Percentiles rank a stretch among this genome's conserved stretches.
These are phyloP conservation scores for Bagarius yarrelli DNA, from an alignment of 2,113 vertebrate species.

Conservation along the genomic window DNA sequence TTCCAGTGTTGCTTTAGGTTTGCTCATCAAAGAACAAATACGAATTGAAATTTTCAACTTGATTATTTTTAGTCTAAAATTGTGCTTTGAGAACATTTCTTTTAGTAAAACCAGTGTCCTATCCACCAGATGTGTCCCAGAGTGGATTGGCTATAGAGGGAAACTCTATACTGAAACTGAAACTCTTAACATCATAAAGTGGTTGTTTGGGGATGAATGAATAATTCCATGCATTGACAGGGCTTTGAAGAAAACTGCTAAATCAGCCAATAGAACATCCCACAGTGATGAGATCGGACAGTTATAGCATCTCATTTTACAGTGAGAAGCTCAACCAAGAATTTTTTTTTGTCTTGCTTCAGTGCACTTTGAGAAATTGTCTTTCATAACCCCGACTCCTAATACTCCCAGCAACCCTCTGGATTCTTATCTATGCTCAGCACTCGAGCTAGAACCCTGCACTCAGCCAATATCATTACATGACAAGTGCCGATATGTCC, in stretches of 20 bases:
- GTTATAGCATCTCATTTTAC: not conserved
- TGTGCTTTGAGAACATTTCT: no score
- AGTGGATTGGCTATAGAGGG: no score
- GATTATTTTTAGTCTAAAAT: no score
- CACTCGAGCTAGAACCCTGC: constrained; percentile 45
- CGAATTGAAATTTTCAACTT: no score
- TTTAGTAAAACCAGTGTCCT: no score
- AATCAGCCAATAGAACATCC: not conserved
- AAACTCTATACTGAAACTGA: no score
- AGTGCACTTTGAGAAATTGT: constrained; percentile 38
- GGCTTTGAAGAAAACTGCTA: not conserved
- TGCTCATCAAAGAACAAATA: no score
- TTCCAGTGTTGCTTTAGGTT: no score
- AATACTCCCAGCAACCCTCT: not conserved
- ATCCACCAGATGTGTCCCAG: no score
- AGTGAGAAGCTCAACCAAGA: not conserved
- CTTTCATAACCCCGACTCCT: constrained; percentile 29
- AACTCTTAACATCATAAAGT: no score
- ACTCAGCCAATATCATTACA: constrained; percentile 71
- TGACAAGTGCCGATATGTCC: constrained; percentile 72
- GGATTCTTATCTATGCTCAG: constrained; percentile 48
- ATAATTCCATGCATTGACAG: not conserved
- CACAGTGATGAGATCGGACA: not conserved
- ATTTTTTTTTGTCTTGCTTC: not conserved
- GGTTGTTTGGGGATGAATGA: not conserved